Base-by-base conservation (phyloP, 1,140 invertebrate species). In the Drosophila nigromelanica region DNA sequence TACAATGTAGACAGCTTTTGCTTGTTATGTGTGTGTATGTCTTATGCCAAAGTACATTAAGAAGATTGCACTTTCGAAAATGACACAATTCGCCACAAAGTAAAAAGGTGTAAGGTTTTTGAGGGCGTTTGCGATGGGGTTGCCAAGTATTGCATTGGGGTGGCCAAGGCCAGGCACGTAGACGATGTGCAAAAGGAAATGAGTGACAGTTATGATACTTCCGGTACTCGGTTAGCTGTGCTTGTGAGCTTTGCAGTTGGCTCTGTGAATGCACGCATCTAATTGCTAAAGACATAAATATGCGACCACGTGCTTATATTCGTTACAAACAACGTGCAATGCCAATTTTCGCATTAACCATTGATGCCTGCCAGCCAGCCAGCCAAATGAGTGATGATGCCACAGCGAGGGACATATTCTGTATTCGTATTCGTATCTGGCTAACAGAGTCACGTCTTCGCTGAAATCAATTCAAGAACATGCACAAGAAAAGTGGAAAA, bases 61-160 rank as follows among this genome's bases (percentile, higher is more conserved):
- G 83, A 80, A 89, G 73, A 89, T 89, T 89, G 83, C 83, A 89
- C 83, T 87, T 73, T 83, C 55, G 76, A 68, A 80, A 89, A 80
- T 83, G 83, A 87, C 79, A 83, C 79, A 62, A 76, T 78, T 76
- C 56, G 55, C 63, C 72, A 62, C 66, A 71, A 67, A 72, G 59
- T 59, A 45, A 67, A 71, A 63, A 43, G 66, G 61, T 54, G 54
- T 60, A 45, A 56, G 62, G 43, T 50, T 56, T 33, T 27, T 55
- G 27, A 27, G 43, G 62, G 21, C 55, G 24, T 24, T 11, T 8
- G 35, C 55, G 10, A 24, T 33, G 14, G 7, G 12, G 15, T 5
- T 37, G 24, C 27, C 18, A 11, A 35, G 33, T 8, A 35, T 10
- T 35, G 33, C 33, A 35, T 8, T 35, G 7, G n/a, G 30, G 15